Evolutionary conservation across 2,888 invertebrate species (phyloP), one percentile per base, ranked within the genome.

Genomic region (Polyommatus icarus): DNA sequence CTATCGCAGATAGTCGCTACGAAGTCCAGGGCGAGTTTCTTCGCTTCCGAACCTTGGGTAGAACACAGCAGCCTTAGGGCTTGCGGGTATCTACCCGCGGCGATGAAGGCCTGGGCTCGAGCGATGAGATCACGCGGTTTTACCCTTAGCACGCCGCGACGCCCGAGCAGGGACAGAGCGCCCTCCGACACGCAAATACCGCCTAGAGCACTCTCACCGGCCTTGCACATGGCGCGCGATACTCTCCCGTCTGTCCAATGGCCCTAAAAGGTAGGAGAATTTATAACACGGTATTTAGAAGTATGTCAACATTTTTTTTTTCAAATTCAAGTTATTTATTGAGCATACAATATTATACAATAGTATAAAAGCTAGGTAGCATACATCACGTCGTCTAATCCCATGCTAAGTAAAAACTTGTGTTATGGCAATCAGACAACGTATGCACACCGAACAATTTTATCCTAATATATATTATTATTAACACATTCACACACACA

Each of bases 231-330:
- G 0, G 96, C 96, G 3, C 94, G 94, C 80, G 97, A 95, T 83
- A 97, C 99, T 87, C 98, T 98, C 0, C 99, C 99, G 7, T 99
- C 99, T 0, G 99, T 99, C 80, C 99, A 98, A 67, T 99, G 93
- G 0, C 97, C 99, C 93, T 98, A 96, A 24, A 85, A 85, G 4
- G 12, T 54, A 4, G n/a, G 18, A 76, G 3, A 40, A 12, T 46
- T 46, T 46, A 46, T 46, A 46, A 10, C 10, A 46, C 46, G 10
- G 46, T 46, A 12, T 12, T 12, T 5, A 54, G 18, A 18, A 54
- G 12, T 54, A 54, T 18, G 54, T 54, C 3, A 15, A 54, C 1
- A 18, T 4, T 32, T n/a, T n/a, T n/a, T n/a, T n/a, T n/a, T n/a
- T n/a, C n/a, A n/a, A n/a, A n/a, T n/a, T n/a, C n/a, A n/a, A n/a